Percentiles rank a stretch among this genome's conserved stretches.
These are phyloP conservation scores for Polydesmus complanatus DNA, from an alignment of 2,888 invertebrate genomes.

Conservation along the genomic window DNA sequence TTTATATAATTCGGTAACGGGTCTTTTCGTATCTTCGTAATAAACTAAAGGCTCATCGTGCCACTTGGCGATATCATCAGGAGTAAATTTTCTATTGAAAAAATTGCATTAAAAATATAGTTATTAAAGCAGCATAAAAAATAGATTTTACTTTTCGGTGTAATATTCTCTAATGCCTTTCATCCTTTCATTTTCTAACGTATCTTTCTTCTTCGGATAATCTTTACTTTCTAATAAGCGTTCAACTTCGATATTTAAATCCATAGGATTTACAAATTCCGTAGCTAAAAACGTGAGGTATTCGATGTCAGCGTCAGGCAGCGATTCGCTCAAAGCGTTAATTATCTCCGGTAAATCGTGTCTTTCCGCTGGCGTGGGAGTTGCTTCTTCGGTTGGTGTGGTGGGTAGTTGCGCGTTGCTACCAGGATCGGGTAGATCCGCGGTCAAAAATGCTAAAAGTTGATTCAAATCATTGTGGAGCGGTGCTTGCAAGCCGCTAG, in stretches of 20 bases:
- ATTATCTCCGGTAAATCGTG: background rate
- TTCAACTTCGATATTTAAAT: background rate
- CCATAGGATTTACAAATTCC: background rate
- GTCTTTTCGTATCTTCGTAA: background rate
- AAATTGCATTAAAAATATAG: background rate
- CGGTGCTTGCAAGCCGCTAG: too few relatives aligned
- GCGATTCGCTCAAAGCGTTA: background rate
- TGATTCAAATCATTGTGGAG: too few relatives aligned
- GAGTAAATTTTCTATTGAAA: background rate
- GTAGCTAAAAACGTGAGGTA: background rate
- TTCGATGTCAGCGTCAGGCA: constrained; percentile 11
- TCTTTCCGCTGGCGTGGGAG: too few relatives aligned
- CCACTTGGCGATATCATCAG: constrained; percentile 9
- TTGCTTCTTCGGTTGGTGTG: too few relatives aligned
- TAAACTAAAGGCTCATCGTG: constrained; percentile 3
- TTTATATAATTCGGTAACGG: background rate
- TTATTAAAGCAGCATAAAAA: background rate
- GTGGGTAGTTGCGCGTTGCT: too few relatives aligned
- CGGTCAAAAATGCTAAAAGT: too few relatives aligned
- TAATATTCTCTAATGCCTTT: background rate
- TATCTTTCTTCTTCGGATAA: constrained; percentile 5
- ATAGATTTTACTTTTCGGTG: background rate
- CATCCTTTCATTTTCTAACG: background rate
- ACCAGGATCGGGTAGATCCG: too few relatives aligned
- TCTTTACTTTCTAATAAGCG: background rate